phyloP scores from a whole-genome alignment of 2,888 invertebrate species.

The Trissolcus japonicus region DNA sequence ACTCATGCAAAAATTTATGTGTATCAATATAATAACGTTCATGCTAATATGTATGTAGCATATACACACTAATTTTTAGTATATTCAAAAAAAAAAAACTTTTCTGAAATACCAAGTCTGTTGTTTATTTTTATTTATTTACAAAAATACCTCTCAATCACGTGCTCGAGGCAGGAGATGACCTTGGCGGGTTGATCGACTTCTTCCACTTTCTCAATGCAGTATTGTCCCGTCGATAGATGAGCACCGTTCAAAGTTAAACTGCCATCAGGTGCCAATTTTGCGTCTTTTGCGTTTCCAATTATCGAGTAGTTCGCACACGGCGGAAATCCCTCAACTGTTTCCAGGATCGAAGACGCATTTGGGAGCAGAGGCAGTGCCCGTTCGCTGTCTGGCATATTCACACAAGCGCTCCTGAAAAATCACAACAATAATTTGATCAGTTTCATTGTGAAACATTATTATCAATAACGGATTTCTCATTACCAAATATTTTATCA shows the following conservation, averaged over 20 bases:
- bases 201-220: conserved; percentile 74
- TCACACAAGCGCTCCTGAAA: conserved; percentile 65
- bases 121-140: too few relatives aligned
- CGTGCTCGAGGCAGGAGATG: conserved; percentile 81
- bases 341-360: conserved; percentile 67
- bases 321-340: conserved; percentile 79
- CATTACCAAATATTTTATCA: too few relatives aligned
- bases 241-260: conserved; percentile 77
- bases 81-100: too few relatives aligned
- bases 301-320: conserved; percentile 80
- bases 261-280: conserved; percentile 78
- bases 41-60: too few relatives aligned
- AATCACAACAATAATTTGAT: conserved; percentile 3
- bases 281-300: conserved; percentile 78
- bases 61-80: too few relatives aligned
- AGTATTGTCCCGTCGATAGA: conserved; percentile 74
- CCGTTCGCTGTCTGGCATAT: conserved; percentile 58
- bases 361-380: conserved; percentile 72
- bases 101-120: too few relatives aligned
- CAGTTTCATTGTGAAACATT: neutral
- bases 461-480: too few relatives aligned
- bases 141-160: conserved; percentile 71
- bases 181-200: conserved; percentile 77
- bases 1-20: too few relatives aligned
- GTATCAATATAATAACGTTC: too few relatives aligned